phyloP scores from a whole-genome alignment of 2,888 invertebrate species.

The Deroplatys truncata region DNA sequence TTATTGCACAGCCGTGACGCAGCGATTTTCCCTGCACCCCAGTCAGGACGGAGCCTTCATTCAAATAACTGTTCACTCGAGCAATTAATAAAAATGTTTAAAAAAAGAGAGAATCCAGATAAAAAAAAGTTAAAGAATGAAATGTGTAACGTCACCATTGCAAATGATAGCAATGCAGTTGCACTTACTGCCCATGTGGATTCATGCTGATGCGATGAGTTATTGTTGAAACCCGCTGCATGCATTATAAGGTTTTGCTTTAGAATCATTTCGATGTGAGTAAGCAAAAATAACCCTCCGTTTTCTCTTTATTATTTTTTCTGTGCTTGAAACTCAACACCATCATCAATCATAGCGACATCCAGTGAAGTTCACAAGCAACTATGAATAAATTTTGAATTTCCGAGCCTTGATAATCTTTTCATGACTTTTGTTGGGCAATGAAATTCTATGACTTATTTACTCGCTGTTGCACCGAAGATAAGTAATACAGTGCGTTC shows the following conservation, averaged over 20 bases:
- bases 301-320: not conserved
- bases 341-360: not conserved
- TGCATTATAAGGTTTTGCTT: not conserved
- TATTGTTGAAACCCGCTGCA: not conserved
- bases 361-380: not conserved
- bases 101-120: not conserved
- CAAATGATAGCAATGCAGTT: conserved; percentile 5
- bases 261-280: not conserved
- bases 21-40: not conserved
- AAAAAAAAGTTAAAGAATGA: conserved; percentile 16
- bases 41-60: not conserved
- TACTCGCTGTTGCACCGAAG: too few species aligned
- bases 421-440: not conserved
- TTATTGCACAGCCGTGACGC: conserved; percentile 18
- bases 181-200: not conserved
- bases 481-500: too few species aligned
- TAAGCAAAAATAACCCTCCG: not conserved
- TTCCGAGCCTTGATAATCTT: not conserved
- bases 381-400: not conserved
- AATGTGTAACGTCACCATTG: conserved; percentile 20
- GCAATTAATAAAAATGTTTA: conserved; percentile 18
- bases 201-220: not conserved
- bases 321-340: not conserved
- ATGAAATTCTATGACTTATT: too few species aligned
- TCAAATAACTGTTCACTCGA: conserved; percentile 18